Base-by-base conservation (phyloP, 2,888 invertebrate genomes). In the Dinocampus coccinellae region DNA sequence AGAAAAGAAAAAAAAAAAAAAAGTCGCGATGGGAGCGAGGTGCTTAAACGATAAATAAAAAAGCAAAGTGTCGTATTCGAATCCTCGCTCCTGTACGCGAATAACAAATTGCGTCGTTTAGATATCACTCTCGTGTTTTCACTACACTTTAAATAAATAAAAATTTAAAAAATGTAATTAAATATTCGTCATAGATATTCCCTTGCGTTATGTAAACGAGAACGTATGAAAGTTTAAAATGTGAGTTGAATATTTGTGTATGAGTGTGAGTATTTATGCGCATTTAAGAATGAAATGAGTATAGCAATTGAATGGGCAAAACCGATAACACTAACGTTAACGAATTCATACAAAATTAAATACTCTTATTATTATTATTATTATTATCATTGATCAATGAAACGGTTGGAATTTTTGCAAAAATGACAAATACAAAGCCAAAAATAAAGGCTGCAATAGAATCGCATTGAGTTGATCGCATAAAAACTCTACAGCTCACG, bases 111-210 rank as follows among this genome's bases (percentile, higher is more conserved):
- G 71, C 62, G 55, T 70, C 65, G 65, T 67, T 73, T 77, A 77
- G 77, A 76, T 76, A 77, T 77, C 77, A 77, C 76, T 78, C 77
- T 77, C 76, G 78, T 76, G 78, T 78, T 78, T 78, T 78, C 78
- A 78, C 75, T 77, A 78, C 76, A 78, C 76, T 78, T 76, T 76
- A 77, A 75, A 74, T 73, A 73, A 57, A 60, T 52, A 60, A 53
- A 26, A 60, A 61, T n/a, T 61, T 55, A 55, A 63, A 62, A 34
- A 13, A 65, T 13, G 20, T 7, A 67, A 67, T 58, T 33, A 58
- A 58, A 58, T 34, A 60, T 61, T 61, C 65, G n/a, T 60, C 60
- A 65, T 70, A 65, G 70, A 64, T 61, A 16, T 47, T 70, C 65
- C 63, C 65, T 70, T 60, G 65, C 60, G 39, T 69, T 69, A 53